Conservation (phyloP, 2,113 vertebrate species). For the Mesocricetus auratus region DNA sequence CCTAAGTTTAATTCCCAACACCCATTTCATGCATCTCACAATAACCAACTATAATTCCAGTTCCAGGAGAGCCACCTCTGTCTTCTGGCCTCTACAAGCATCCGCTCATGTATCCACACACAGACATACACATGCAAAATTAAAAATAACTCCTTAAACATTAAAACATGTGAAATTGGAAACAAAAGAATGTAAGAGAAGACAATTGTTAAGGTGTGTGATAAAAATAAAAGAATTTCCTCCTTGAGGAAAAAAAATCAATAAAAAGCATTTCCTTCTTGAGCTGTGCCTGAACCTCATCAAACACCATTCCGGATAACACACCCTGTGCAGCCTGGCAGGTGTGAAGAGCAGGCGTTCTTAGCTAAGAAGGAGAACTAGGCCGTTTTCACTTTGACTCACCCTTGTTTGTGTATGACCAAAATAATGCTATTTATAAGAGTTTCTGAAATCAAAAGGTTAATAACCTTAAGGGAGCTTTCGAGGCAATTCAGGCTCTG, state of each 20-base stretch:
- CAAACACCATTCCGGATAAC: neutral
- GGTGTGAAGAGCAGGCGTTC: constrained; percentile 14
- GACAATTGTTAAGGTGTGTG: neutral
- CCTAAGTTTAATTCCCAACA: neutral
- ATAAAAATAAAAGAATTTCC: neutral
- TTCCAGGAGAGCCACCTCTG: neutral
- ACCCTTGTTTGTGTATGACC: constrained; percentile 34
- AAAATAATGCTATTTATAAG: constrained; percentile 57
- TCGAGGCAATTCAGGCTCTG: constrained; percentile 58
- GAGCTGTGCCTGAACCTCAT: constrained; percentile 43
- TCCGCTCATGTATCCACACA: neutral
- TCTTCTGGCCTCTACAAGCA: neutral
- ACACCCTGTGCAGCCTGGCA: neutral
- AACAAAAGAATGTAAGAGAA: neutral
- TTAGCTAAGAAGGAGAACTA: constrained; percentile 50
- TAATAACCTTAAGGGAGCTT: neutral
- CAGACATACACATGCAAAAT: neutral
- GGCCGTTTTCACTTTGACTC: constrained; percentile 73
- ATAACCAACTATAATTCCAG: neutral
- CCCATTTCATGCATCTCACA: neutral
- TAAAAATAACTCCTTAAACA: neutral
- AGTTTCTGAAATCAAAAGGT: constrained; percentile 16
- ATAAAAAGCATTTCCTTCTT: constrained; percentile 36
- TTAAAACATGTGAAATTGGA: neutral
- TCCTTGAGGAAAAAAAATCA: neutral